These are phyloP conservation scores for Spodoptera litura DNA, from an alignment of 1,140 invertebrate genomes.

Conservation along the genomic window DNA sequence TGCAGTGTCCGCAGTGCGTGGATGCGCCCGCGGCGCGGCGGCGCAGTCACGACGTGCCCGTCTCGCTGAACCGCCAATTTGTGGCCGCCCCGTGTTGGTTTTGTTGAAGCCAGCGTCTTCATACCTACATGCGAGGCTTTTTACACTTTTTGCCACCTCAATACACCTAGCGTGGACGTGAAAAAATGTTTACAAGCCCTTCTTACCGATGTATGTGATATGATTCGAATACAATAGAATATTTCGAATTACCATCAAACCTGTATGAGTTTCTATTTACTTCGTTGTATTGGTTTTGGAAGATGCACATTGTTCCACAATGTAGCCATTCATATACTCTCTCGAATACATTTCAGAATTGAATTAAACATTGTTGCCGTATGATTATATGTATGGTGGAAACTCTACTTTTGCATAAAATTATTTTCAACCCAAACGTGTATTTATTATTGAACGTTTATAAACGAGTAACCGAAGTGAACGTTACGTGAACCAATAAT, in stretches of 20 bases:
- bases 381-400: not conserved
- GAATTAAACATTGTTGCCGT: conserved; percentile 1
- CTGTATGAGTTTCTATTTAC: conserved; percentile 32
- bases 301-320: conserved; percentile 35
- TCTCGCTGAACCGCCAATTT: conserved; percentile 80
- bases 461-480: conserved; percentile 52
- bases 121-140: conserved; percentile 70
- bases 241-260: conserved; percentile 40
- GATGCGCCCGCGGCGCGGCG: conserved; percentile 66
- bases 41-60: conserved; percentile 75
- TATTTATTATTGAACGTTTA: conserved; percentile 42
- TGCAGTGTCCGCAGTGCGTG: conserved; percentile 35
- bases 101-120: conserved; percentile 83
- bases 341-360: conserved; percentile 25
- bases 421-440: not conserved
- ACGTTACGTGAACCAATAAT: conserved; percentile 62
- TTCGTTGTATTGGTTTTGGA: conserved; percentile 30
- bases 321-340: conserved; percentile 5
- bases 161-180: conserved; percentile 50
- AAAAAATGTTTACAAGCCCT: conserved; percentile 49
- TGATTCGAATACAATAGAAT: conserved; percentile 48
- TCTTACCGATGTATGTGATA: conserved; percentile 44
- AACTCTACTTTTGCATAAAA: conserved; percentile 14
- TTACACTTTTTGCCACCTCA: conserved; percentile 73
- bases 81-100: conserved; percentile 83